Evolutionary conservation across 2,888 invertebrate species (phyloP), one percentile per base, ranked within the genome.

Genomic region (Torymus auratus): DNA sequence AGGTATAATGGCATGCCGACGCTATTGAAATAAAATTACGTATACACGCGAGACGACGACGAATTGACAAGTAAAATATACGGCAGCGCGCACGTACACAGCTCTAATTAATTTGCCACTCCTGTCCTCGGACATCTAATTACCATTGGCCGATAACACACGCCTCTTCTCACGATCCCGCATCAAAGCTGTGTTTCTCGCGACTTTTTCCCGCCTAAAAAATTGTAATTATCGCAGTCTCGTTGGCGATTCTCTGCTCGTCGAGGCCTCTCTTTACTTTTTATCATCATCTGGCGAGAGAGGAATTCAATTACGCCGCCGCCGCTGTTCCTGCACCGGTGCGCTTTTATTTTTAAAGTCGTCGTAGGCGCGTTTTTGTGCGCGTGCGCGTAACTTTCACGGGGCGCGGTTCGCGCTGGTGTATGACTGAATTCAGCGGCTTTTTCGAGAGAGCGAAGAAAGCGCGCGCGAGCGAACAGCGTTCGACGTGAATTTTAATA

Each of bases 331-430:
- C 41, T 41, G 0, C n/a, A n/a, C 50, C 20, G 28, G n/a, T 17
- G 20, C 17, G 68, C 64, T 69, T 65, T 78, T 78, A 71, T 78
- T 78, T 62, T 75, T 76, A 10, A 76, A 62, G 65, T 74, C 74
- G n/a, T n/a, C 50, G 7, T 69, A 20, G 60, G 28, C 58, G 20
- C 52, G 67, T 75, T 75, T 75, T 68, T 20, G 10, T 52, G 14
- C 52, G n/a, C 13, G 11, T 3, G 5, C 65, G 2, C 52, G n/a
- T 76, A 68, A 62, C 76, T 76, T 76, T 76, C 76, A 69, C 76
- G 69, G 28, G 68, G 69, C 76, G 76, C 69, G 76, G 61, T 55
- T n/a, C 60, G 69, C 60, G 69, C n/a, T 17, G 12, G n/a, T 55
- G 1, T 12, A 14, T 28, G 11, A 41, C 65, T 74, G 50, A 74